Percentiles rank a stretch among this genome's conserved stretches.
phyloP scores from a whole-genome alignment of 2,113 vertebrate species.

The Cranoglanis bouderius region DNA sequence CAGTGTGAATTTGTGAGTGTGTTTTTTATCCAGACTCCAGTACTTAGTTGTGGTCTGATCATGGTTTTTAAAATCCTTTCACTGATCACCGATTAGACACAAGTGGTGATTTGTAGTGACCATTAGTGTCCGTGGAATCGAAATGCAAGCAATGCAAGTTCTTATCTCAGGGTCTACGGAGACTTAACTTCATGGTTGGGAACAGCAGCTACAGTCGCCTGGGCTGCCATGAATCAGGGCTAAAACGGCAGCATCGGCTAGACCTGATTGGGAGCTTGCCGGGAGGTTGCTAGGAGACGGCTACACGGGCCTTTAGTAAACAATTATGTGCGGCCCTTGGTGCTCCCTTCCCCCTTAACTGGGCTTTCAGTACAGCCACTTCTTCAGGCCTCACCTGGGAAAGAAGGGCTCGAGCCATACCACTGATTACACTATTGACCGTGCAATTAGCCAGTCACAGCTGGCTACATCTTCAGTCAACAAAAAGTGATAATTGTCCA shows the following conservation, averaged over 20 bases:
- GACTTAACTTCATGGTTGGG: constrained; percentile 36
- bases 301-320: constrained; percentile 82
- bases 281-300: constrained; percentile 84
- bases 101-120: background rate
- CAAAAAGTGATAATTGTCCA: constrained; percentile 55
- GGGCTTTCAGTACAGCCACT: constrained; percentile 54
- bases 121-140: background rate
- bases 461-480: constrained; percentile 55
- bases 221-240: constrained; percentile 58
- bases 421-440: constrained; percentile 63
- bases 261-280: constrained; percentile 78
- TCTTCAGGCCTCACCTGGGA: constrained; percentile 71
- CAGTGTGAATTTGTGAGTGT: background rate
- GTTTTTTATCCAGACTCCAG: background rate
- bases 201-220: constrained; percentile 50
- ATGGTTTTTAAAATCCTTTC: background rate
- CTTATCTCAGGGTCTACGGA: background rate
- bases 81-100: background rate
- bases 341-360: constrained; percentile 61
- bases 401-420: constrained; percentile 51
- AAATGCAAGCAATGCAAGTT: background rate
- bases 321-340: constrained; percentile 75
- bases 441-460: constrained; percentile 57
- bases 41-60: background rate
- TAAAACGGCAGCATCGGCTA: constrained; percentile 72